Base-by-base conservation (phyloP, 2,113 vertebrate species). In the Percina caprodes region DNA sequence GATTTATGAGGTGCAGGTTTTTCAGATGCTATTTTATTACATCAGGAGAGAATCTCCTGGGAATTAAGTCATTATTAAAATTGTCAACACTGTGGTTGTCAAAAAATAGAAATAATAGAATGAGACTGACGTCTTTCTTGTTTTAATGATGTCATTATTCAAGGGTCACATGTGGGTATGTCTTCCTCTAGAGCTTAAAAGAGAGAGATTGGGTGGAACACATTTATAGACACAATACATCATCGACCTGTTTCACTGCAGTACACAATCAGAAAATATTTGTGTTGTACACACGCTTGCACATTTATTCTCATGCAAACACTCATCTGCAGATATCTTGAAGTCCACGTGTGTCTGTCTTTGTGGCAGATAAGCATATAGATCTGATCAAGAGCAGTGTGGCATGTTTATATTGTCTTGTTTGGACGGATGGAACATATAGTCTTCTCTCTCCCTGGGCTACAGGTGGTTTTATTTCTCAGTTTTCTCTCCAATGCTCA, bases 1-100 rank as follows among this genome's bases (percentile, higher is more conserved):
- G 68, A 74, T 87, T 85, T 69, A 85, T 69, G 86, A 59, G 51
- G 62, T 86, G 59, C 55, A 65, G 63, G 45, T 67, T 61, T 73
- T 77, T 66, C 69, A 68, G 59, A 84, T 62, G 30, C 19, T 35
- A 3, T 85, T 85, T 74, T 7, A 55, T 77, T 69, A 26, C 59
- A 68, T 63, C 6, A 0, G 35, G 15, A 60, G 66, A 72, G 2
- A 61, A n/a, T 73, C 69, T 6, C n/a, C 77, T 4, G 51, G 55
- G 55, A 71, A 80, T 69, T 9, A n/a, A n/a, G 13, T 42, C 21
- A 69, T 82, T 86, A 74, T 74, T 77, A 56, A 69, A 82, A 66
- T 42, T n/a, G 26, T 86, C 78, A 80, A 69, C 68, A 9, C 26
- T 42, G 13, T 35, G 7, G 83, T 80, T 76, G 42, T 81, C 67